These are phyloP conservation scores for Passer montanus DNA, from an alignment of 2,113 vertebrate genomes.

Conservation along the genomic window DNA sequence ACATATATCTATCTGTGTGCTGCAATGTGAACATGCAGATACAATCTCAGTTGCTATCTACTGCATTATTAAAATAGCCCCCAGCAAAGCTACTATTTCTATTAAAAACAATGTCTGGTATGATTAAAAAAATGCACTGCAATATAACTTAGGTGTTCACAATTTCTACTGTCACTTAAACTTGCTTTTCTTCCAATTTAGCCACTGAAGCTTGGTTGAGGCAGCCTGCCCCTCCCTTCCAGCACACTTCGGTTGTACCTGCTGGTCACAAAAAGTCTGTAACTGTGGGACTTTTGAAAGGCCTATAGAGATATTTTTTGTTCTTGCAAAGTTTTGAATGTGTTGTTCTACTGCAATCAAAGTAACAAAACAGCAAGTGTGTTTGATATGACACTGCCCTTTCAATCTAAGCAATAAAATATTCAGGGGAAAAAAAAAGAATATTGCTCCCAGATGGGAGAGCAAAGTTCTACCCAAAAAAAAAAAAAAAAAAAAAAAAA, in stretches of 20 bases:
- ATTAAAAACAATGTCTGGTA: background rate
- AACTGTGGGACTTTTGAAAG: background rate
- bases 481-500: background rate
- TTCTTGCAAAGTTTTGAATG: background rate
- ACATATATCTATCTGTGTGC: too few species aligned
- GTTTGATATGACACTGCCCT: background rate
- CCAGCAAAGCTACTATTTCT: background rate
- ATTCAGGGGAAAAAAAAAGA: background rate
- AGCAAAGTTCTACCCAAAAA: background rate
- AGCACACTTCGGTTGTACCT: fast-evolving
- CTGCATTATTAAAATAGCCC: background rate
- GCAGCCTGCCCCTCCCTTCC: background rate
- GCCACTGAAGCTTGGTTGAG: background rate
- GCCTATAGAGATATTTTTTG: background rate
- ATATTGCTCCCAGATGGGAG: background rate
- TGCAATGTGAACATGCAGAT: background rate
- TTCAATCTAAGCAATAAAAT: background rate
- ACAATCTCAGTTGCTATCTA: background rate
- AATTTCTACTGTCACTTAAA: background rate
- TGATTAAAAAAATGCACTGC: background rate
- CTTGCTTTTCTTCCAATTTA: background rate
- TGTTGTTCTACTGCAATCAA: background rate
- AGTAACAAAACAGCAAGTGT: background rate
- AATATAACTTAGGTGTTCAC: background rate
- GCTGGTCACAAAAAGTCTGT: fast-evolving